Percentiles rank a stretch among this genome's conserved stretches.
phyloP scores from a whole-genome alignment of 2,113 vertebrate genomes.

The human region DNA sequence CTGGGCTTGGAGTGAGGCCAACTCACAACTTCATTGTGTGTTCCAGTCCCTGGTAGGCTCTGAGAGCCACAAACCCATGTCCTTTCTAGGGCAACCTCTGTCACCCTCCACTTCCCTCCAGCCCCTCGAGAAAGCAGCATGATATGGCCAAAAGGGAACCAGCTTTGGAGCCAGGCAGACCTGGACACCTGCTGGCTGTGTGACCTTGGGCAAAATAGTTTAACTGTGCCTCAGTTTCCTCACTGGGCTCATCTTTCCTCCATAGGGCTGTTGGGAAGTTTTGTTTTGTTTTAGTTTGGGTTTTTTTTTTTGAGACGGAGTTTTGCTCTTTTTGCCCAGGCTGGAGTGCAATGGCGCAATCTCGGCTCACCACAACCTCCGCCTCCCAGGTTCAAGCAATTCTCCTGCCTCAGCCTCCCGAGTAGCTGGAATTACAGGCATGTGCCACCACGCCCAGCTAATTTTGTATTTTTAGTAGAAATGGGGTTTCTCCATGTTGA shows the following conservation, averaged over 20 bases:
- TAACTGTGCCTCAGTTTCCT: neutral
- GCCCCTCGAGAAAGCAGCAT: neutral
- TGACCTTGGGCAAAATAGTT: neutral
- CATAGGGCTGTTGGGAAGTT: neutral
- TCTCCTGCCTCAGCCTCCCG: too few relatives aligned
- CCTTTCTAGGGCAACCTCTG: neutral
- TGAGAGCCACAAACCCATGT: neutral
- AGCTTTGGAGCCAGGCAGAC: neutral
- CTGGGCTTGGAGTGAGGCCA: neutral
- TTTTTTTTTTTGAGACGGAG: too few relatives aligned
- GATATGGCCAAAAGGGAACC: neutral
- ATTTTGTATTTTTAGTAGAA: too few relatives aligned
- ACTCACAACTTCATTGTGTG: neutral
- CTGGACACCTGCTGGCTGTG: neutral
- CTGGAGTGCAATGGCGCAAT: too few relatives aligned
- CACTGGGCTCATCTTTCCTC: neutral
- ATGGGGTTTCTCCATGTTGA: too few relatives aligned
- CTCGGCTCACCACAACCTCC: too few relatives aligned
- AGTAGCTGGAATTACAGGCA: too few relatives aligned
- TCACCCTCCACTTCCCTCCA: neutral
- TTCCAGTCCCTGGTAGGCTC: neutral
- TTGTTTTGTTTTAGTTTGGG: neutral
- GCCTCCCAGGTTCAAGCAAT: too few relatives aligned
- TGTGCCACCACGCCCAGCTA: too few relatives aligned
- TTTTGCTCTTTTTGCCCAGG: too few relatives aligned